Evolutionary conservation across 2,113 vertebrate genomes (phyloP), one percentile per base, ranked within the genome.

Genomic region (Anolis carolinensis): DNA sequence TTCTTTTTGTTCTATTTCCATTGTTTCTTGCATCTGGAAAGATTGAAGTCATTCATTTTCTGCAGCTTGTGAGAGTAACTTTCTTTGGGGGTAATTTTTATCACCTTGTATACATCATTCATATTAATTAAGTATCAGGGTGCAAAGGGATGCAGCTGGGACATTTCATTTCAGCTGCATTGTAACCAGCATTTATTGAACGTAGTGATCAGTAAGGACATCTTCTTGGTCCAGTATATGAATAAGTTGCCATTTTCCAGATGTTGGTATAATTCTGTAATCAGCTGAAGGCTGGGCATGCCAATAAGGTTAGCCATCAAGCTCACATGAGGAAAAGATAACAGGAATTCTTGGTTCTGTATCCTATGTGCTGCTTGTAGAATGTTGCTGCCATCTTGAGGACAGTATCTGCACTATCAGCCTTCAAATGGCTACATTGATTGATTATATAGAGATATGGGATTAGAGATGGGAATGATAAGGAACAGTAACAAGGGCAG

Each of bases 301-400:
- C 71, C 85, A 81, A 86, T 81, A 44, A 86, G 71, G 71, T 39
- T 79, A 75, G 70, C 81, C 8, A 18, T 34, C 59, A 81, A 67
- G 14, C 44, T 67, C 59, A 81, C 16, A 73, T 62, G 59, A 67
- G 39, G 23, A 86, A 81, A 44, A 67, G n/a, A 25, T 39, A 81
- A 44, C 70, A 67, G 48, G 36, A 86, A 86, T 81, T 76, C 36
- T 62, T 65, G 30, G 39, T 84, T n/a, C 30, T 32, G 18, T n/a
- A 44, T 52, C 21, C 8, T 30, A 6, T 25, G 27, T 20, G 7
- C 16, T 65, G 55, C 34, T 71, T 32, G 21, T 67, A 72, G 83
- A 68, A 36, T 82, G 62, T 55, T 88, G 89, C 79, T 82, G 83
- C 79, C 86, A 82, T 62, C 79, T 90, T 79, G 70, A 85, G 83